Evolutionary conservation across 2,113 vertebrate species (phyloP).

Genomic region (Anas platyrhynchos): DNA sequence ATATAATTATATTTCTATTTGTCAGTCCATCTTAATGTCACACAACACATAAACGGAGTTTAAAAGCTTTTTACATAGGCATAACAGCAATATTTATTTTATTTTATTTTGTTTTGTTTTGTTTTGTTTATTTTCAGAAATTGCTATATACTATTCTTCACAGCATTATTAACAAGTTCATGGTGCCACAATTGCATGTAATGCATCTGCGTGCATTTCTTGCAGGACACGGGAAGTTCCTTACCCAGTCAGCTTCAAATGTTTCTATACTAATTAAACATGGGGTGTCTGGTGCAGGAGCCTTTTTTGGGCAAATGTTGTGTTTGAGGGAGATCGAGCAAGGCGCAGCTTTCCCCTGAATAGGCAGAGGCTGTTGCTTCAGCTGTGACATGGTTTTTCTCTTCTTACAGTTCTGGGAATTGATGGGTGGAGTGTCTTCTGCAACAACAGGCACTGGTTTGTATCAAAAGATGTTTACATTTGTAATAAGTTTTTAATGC

Average conservation of each 20-base stretch:
- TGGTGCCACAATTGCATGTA: neutral
- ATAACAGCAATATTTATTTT: neutral
- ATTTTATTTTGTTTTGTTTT: neutral
- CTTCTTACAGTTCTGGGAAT: neutral
- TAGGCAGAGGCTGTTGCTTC: neutral
- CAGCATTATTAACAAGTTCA: neutral
- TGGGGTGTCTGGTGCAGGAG: too few species aligned
- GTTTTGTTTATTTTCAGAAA: neutral
- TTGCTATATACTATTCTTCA: neutral
- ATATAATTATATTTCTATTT: neutral
- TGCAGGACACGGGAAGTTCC: neutral
- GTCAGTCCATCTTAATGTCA: neutral
- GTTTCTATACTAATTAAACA: neutral
- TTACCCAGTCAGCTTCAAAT: fast-evolving
- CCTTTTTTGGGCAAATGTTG: neutral
- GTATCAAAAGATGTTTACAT: neutral
- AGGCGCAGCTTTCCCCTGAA: neutral
- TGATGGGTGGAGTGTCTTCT: neutral
- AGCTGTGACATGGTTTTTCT: neutral
- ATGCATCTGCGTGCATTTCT: neutral
- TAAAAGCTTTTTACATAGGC: neutral
- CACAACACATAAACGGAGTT: neutral
- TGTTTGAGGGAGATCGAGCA: neutral
- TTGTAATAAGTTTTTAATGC: neutral
- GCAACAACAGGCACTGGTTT: neutral